Evolutionary conservation across 2,888 invertebrate genomes (phyloP).

Genomic region (Campaea margaritaria): DNA sequence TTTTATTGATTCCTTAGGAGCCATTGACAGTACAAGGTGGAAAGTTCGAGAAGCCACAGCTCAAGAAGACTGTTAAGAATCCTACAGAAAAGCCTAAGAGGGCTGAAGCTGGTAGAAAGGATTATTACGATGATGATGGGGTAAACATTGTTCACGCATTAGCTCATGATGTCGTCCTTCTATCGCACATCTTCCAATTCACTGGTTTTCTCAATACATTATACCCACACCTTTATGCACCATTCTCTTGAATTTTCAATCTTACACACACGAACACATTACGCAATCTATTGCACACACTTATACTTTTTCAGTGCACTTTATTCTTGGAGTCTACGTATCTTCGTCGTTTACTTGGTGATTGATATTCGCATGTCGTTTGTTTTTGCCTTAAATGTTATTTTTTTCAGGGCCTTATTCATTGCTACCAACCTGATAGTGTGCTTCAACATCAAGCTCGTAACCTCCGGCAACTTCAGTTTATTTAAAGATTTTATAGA

Average conservation of each 20-base stretch:
- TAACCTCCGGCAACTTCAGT: no score
- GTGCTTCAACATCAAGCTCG: slow-evolving; percentile 4
- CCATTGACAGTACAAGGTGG: slow-evolving; percentile 77
- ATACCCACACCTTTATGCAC: slow-evolving; percentile 23
- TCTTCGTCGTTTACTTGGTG: slow-evolving; percentile 52
- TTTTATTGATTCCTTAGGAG: slow-evolving; percentile 74
- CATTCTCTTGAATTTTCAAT: slow-evolving; percentile 9
- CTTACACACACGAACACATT: slow-evolving; percentile 8
- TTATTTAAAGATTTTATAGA: neutral
- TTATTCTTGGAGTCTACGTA: slow-evolving; percentile 26
- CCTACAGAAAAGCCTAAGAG: slow-evolving; percentile 71
- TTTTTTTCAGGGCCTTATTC: slow-evolving; percentile 36
- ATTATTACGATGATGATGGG: slow-evolving; percentile 46
- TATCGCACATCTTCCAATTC: slow-evolving; percentile 45
- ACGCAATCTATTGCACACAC: slow-evolving; percentile 22
- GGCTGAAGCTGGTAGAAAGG: slow-evolving; percentile 53
- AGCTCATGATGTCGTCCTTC: slow-evolving; percentile 52
- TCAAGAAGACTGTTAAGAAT: slow-evolving; percentile 79
- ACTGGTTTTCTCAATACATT: slow-evolving; percentile 18
- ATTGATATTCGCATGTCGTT: slow-evolving; percentile 72
- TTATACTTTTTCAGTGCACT: slow-evolving; percentile 45
- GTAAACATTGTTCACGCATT: slow-evolving; percentile 65
- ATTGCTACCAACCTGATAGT: slow-evolving; percentile 6
- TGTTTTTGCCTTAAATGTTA: slow-evolving; percentile 55
- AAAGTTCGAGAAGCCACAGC: slow-evolving; percentile 79